Evolutionary conservation across 2,888 invertebrate species (phyloP).

Genomic region (Drosophila maculinotata): DNA sequence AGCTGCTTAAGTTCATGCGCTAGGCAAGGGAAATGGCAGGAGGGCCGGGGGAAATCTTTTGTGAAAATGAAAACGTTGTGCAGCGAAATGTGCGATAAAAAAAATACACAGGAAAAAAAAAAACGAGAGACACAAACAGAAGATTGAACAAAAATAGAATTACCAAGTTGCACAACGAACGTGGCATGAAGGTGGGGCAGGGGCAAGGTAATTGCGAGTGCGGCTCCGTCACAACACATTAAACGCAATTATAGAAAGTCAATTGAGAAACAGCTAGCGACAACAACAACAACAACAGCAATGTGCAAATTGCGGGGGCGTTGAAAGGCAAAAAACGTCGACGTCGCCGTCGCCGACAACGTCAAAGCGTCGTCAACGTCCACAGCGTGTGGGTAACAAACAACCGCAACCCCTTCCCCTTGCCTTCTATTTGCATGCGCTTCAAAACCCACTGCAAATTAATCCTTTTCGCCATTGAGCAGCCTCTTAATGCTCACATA

Average conservation of each 20-base stretch:
- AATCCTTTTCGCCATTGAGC: slow-evolving; percentile 50
- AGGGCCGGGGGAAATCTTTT: slow-evolving; percentile 28
- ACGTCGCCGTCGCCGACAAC: slow-evolving; percentile 24
- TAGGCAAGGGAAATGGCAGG: slow-evolving; percentile 12
- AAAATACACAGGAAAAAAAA: slow-evolving; percentile 19
- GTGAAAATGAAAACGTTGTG: slow-evolving; percentile 51
- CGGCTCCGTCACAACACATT: slow-evolving; percentile 77
- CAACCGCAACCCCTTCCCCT: slow-evolving; percentile 16
- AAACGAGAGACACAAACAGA: slow-evolving; percentile 36
- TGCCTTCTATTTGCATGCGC: slow-evolving; percentile 36
- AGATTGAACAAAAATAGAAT: slow-evolving; percentile 69
- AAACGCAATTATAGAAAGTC: slow-evolving; percentile 81
- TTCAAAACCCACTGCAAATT: slow-evolving; percentile 33
- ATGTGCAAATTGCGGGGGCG: slow-evolving; percentile 67
- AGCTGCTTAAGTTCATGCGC: slow-evolving; percentile 54
- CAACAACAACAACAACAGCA: slow-evolving; percentile 26
- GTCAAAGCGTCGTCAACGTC: slow-evolving; percentile 10
- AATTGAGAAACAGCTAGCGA: slow-evolving; percentile 57
- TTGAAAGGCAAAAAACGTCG: slow-evolving; percentile 47
- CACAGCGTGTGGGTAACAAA: slow-evolving; percentile 34
- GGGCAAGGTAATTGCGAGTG: slow-evolving; percentile 45
- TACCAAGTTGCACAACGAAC: slow-evolving; percentile 69
- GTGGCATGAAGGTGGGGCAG: background rate
- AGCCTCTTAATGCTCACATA: slow-evolving; percentile 5
- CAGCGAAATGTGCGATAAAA: slow-evolving; percentile 70